Base-by-base conservation (phyloP, 2,888 invertebrate genomes). In the Tineola bisselliella region DNA sequence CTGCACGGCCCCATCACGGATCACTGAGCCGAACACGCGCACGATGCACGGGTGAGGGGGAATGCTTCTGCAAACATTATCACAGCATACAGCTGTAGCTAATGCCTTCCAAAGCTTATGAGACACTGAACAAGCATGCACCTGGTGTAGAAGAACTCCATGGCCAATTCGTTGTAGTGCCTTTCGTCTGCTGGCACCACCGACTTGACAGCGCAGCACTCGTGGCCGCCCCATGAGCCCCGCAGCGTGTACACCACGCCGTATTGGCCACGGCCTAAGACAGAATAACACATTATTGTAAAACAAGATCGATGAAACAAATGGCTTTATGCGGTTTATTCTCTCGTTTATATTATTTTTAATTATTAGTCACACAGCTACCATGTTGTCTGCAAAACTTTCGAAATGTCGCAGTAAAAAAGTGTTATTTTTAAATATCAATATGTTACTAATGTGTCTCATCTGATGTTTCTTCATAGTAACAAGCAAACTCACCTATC, bases 91-190 rank as follows among this genome's bases (percentile, higher is more conserved):
- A 25, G n/a, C n/a, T n/a, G n/a, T n/a, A n/a, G n/a, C n/a, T n/a
- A n/a, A n/a, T n/a, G n/a, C n/a, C n/a, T n/a, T n/a, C n/a, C n/a
- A n/a, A n/a, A n/a, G n/a, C n/a, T n/a, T n/a, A n/a, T n/a, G n/a
- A n/a, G n/a, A n/a, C n/a, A n/a, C n/a, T n/a, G n/a, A n/a, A n/a
- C n/a, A n/a, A n/a, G 52, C 4, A 10, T 52, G 52, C 70, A 92
- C 93, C 93, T 91, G 59, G 95, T 95, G 70, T 95, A 95, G 76
- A 94, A 95, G 87, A 95, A 95, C 79, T 96, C 96, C 92, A 96
- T 92, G 0, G 96, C 95, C 0, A 96, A 83, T 72, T 96, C 96
- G 72, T 93, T 93, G 92, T 95, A 96, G 73, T 96, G 95, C 63
- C 94, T 88, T 68, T 95, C 95, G 75, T 96, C 96, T 0, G 94